Conservation (phyloP, 2,888 invertebrate genomes). For the Drosophila anomalata region DNA sequence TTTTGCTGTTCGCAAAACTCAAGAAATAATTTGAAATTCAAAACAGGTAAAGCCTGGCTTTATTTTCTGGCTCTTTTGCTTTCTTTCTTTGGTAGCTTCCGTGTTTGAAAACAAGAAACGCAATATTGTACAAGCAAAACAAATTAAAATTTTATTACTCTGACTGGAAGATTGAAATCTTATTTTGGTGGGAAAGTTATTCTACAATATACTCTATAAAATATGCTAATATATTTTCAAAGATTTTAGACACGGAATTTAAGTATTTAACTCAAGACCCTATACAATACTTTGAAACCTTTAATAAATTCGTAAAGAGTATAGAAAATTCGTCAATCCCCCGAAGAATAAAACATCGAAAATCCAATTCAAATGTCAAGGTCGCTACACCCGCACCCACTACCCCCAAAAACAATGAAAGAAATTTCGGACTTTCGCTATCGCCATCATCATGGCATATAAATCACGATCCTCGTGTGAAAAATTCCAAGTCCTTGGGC, state of each 20-base stretch:
- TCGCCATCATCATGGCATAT: slow-evolving; percentile 17
- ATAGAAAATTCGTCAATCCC: neutral
- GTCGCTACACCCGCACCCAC: slow-evolving; percentile 39
- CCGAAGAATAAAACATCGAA: neutral
- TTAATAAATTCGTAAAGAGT: slow-evolving; percentile 3
- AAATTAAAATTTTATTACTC: slow-evolving; percentile 21
- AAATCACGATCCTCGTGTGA: slow-evolving; percentile 37
- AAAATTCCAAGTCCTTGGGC: slow-evolving; percentile 1
- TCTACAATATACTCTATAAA: slow-evolving; percentile 16
- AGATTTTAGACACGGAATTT: neutral
- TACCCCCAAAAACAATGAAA: neutral
- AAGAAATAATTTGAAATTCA: slow-evolving; percentile 58
- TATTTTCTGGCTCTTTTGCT: slow-evolving; percentile 15
- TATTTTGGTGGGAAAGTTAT: slow-evolving; percentile 1
- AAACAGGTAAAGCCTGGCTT: slow-evolving; percentile 57
- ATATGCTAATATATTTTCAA: no score
- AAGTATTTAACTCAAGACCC: neutral
- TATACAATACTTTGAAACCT: no score
- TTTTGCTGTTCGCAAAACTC: slow-evolving; percentile 9
- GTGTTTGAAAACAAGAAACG: slow-evolving; percentile 44
- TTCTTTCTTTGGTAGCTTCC: slow-evolving; percentile 52
- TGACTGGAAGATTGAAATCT: slow-evolving; percentile 54
- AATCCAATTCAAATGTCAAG: slow-evolving; percentile 60
- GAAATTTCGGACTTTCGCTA: slow-evolving; percentile 43
- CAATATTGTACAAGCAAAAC: slow-evolving; percentile 1